Conservation (phyloP, 2,797 vertebrate species). For the Acestrorhynchus altus region DNA sequence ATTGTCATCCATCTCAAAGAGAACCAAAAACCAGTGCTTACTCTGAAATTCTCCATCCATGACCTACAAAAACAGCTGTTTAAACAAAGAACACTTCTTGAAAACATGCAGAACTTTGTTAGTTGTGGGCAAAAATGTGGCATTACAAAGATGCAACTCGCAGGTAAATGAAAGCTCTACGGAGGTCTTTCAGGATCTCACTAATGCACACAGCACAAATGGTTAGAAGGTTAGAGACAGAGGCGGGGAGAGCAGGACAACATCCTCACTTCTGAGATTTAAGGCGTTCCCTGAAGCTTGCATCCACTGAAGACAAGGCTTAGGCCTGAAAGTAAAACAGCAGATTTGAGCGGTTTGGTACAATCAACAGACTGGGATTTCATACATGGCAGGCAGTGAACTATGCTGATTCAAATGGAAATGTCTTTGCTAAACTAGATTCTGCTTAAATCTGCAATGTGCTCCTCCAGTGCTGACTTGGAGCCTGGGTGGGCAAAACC, state of each 20-base stretch:
- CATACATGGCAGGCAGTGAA: background rate
- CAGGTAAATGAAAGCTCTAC: constrained; percentile 38
- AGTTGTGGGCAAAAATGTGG: background rate
- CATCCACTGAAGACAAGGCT: constrained; percentile 44
- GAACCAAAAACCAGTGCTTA: constrained; percentile 12
- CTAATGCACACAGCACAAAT: constrained; percentile 57
- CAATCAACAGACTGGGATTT: background rate
- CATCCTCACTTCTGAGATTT: constrained; percentile 54
- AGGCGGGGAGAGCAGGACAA: constrained; percentile 23
- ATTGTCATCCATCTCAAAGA: constrained; percentile 11
- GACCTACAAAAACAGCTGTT: background rate
- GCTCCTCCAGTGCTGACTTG: background rate
- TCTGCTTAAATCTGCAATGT: background rate
- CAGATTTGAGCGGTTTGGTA: background rate
- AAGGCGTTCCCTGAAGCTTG: constrained; percentile 60
- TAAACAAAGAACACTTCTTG: no score
- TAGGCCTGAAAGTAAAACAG: constrained; percentile 17
- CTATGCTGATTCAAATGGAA: background rate
- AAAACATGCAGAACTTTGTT: background rate
- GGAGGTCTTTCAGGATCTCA: constrained; percentile 55
- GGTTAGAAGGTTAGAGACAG: constrained; percentile 27
- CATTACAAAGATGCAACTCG: constrained; percentile 2
- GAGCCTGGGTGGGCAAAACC: constrained; percentile 39
- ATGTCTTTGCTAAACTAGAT: background rate
- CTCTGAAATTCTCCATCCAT: constrained; percentile 3